Conservation (phyloP, 30 jellyfish, hydroid and myxozoan species). For the Hydractinia echinata region DNA sequence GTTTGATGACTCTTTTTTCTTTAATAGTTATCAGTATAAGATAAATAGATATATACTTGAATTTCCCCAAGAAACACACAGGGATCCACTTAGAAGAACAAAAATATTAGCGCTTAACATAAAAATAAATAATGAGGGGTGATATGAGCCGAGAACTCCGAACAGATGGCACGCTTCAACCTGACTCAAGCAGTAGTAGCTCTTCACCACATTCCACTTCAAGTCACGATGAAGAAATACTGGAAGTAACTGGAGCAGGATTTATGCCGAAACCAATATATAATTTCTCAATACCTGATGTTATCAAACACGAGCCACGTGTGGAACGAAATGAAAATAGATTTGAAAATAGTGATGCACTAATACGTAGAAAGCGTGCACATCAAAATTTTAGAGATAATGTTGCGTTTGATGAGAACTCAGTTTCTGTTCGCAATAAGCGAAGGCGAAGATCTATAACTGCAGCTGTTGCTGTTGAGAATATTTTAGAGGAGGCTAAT, state of each 20-base stretch:
- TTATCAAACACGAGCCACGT: slow-evolving; percentile 64
- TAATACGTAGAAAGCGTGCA: slow-evolving; percentile 3
- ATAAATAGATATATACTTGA: no score
- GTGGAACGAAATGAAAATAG: slow-evolving; percentile 3
- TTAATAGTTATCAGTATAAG: no score
- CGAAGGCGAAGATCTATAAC: not conserved
- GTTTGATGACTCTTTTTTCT: no score
- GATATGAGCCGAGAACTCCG: slow-evolving; percentile 6
- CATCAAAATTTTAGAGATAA: not conserved
- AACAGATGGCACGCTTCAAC: not conserved
- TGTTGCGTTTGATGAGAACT: not conserved
- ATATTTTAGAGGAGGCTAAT: not conserved
- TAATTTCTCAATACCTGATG: slow-evolving; percentile 92
- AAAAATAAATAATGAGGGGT: slow-evolving; percentile 1
- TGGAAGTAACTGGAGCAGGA: slow-evolving; percentile 49
- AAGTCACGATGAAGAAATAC: slow-evolving; percentile 75
- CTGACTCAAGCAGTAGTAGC: slow-evolving; percentile 78
- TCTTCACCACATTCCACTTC: slow-evolving; percentile 91
- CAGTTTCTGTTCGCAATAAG: not conserved
- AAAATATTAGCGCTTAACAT: no score
- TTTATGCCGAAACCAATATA: slow-evolving; percentile 66
- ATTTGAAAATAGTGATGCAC: not conserved
- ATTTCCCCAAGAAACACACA: no score
- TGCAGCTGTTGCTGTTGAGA: not conserved
- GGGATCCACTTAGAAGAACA: no score